Percentiles rank a stretch among this genome's conserved stretches.
These are phyloP conservation scores for Abscondita cerata DNA, from an alignment of 2,888 invertebrate genomes.

Conservation along the genomic window DNA sequence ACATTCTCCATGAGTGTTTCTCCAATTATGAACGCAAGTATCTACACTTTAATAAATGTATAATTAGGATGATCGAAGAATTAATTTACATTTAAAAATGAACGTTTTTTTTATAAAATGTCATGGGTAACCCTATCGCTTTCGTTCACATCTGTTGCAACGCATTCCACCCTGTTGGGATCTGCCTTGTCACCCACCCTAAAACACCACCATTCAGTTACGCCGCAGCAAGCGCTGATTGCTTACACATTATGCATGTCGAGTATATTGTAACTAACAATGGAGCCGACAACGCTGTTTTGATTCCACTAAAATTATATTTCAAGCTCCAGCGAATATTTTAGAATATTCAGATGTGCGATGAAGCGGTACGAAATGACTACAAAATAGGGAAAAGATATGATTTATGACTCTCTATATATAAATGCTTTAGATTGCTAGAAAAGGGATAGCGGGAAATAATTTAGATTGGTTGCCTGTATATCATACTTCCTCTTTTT, in stretches of 20 bases:
- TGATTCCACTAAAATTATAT: constrained; percentile 44
- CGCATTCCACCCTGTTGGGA: constrained; percentile 30
- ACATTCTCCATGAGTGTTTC: constrained; percentile 50
- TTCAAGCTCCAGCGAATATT: constrained; percentile 44
- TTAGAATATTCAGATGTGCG: constrained; percentile 42
- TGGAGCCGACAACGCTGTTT: constrained; percentile 44
- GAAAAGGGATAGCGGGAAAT: constrained; percentile 14
- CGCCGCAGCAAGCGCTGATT: constrained; percentile 51
- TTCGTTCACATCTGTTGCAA: constrained; percentile 50
- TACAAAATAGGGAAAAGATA: constrained; percentile 39
- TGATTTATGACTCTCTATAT: constrained; percentile 34
- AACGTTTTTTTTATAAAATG: neutral
- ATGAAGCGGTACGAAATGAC: constrained; percentile 43
- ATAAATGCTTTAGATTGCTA: constrained; percentile 24
- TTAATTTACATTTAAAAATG: neutral
- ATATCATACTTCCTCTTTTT: neutral
- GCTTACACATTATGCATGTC: constrained; percentile 61
- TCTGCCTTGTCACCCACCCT: constrained; percentile 34
- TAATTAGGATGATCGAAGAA: too few species aligned
- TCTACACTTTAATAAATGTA: constrained; percentile 34
- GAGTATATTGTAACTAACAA: constrained; percentile 49
- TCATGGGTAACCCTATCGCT: constrained; percentile 48
- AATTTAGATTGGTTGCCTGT: constrained; percentile 12
- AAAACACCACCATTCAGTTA: constrained; percentile 47
- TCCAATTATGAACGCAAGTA: constrained; percentile 34